Evolutionary conservation across 2,113 vertebrate genomes (phyloP), one percentile per base, ranked within the genome.

Genomic region (Ochotona princeps): DNA sequence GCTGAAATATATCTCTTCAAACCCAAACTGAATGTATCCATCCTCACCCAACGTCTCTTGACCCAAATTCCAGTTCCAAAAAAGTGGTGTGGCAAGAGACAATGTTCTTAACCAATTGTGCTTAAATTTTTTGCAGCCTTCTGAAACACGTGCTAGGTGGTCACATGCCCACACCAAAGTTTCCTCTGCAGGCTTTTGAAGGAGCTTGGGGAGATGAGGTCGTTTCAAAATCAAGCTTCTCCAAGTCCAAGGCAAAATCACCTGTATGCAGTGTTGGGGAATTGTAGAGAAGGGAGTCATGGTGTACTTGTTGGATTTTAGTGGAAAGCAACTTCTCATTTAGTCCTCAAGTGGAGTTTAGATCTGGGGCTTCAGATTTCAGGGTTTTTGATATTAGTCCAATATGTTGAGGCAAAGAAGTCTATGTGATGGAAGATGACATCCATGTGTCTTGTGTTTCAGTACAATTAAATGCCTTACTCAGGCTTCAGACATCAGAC

Each of bases 331-430:
- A 8, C 26, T 49, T 76, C 44, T 70, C 51, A 70, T 35, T 85
- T 57, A 82, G 30, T 93, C 74, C 51, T 63, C 83, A 83, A 73
- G 23, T 44, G 25, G n/a, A 6, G 25, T 47, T 44, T n/a, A 85
- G 9, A 67, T 4, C n/a, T 69, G 10, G 17, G 32, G 26, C 11
- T 72, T 63, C 3, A 57, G 72, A 30, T 69, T 25, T 15, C 32
- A 60, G 4, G 49, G 30, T 20, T 17, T 23, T 26, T 49, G 61
- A 28, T 80, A 4, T 83, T 69, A n/a, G 38, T 8, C 35, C 5
- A 38, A 3, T 57, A 3, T 61, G 20, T 73, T 20, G 15, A 81
- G 76, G 5, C 23, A 23, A 5, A 51, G 21, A 5, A 17, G 74
- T 12, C 8, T 54, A 54, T 78, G 63, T 35, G 49, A 26, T 5